These are phyloP conservation scores for Limenitis camilla DNA, from an alignment of 2,888 invertebrate species.

Conservation along the genomic window DNA sequence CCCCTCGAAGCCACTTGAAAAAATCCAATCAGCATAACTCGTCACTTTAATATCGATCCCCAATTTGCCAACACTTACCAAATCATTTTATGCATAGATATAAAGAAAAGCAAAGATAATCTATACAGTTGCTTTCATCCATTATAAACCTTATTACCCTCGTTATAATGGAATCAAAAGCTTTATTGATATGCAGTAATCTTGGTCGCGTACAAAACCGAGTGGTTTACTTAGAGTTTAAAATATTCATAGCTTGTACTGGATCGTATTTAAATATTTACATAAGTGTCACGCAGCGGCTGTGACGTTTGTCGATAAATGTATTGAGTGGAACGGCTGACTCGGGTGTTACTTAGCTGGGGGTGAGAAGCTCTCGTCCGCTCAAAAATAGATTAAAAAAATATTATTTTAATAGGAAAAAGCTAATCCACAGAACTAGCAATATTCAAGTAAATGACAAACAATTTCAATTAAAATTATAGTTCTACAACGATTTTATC, in stretches of 20 bases:
- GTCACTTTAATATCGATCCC: constrained; percentile 70
- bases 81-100: constrained; percentile 69
- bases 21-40: constrained; percentile 75
- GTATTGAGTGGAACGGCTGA: constrained; percentile 62
- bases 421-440: too few relatives aligned
- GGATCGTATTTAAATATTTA: constrained; percentile 77
- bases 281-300: constrained; percentile 74
- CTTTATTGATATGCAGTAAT: constrained; percentile 50
- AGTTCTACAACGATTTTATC: too few relatives aligned
- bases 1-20: constrained; percentile 65
- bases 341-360: constrained; percentile 31
- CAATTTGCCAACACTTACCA: constrained; percentile 68
- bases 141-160: constrained; percentile 47
- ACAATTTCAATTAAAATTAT: too few relatives aligned
- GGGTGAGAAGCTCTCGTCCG: constrained; percentile 24
- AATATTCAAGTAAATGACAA: too few relatives aligned
- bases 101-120: constrained; percentile 45
- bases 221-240: constrained; percentile 73
- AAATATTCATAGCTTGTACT: constrained; percentile 77
- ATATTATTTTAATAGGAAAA: neutral
- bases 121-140: constrained; percentile 30
- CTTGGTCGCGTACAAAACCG: constrained; percentile 55
- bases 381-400: neutral
- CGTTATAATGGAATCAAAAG: constrained; percentile 44
- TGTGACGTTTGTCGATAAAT: constrained; percentile 71